Percentiles rank a stretch among this genome's conserved stretches.
phyloP scores from a whole-genome alignment of 2,113 vertebrate species.

The Mustelus asterias region DNA sequence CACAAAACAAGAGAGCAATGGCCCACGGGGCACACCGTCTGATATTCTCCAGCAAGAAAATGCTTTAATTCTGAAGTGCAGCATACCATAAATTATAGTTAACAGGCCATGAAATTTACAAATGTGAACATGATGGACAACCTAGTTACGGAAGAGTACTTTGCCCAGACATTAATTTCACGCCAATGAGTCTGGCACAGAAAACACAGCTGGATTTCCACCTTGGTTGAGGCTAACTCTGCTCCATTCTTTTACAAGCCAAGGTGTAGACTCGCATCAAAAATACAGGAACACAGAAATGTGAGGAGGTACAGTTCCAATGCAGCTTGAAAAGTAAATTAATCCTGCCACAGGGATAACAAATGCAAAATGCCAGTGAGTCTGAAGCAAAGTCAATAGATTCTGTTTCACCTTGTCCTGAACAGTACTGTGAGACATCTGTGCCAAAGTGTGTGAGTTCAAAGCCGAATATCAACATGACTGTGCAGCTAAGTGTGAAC shows the following conservation, averaged over 20 bases:
- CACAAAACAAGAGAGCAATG: not conserved
- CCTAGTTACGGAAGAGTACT: not conserved
- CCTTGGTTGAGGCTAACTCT: not conserved
- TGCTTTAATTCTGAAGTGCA: not conserved
- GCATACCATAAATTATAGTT: conserved; percentile 1
- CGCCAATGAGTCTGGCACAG: no score
- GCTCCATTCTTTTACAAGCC: not conserved
- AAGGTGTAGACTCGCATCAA: not conserved
- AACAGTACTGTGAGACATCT: not conserved
- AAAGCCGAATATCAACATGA: not conserved
- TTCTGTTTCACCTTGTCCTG: not conserved
- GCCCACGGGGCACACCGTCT: not conserved
- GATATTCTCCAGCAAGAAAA: not conserved
- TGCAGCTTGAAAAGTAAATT: not conserved
- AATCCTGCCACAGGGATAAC: not conserved
- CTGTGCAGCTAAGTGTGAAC: not conserved
- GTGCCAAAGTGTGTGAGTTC: not conserved
- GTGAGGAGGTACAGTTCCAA: no score
- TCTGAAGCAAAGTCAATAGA: not conserved
- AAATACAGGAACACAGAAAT: not conserved
- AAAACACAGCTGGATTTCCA: not conserved
- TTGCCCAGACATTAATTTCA: not conserved
- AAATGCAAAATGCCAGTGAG: not conserved
- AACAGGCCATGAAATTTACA: not conserved
- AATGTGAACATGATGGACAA: not conserved